Percentiles rank a stretch among this genome's conserved stretches.
Evolutionary conservation across 92 coral and sea anemone species (phyloP).

Genomic region (Palythoa grandiflora): DNA sequence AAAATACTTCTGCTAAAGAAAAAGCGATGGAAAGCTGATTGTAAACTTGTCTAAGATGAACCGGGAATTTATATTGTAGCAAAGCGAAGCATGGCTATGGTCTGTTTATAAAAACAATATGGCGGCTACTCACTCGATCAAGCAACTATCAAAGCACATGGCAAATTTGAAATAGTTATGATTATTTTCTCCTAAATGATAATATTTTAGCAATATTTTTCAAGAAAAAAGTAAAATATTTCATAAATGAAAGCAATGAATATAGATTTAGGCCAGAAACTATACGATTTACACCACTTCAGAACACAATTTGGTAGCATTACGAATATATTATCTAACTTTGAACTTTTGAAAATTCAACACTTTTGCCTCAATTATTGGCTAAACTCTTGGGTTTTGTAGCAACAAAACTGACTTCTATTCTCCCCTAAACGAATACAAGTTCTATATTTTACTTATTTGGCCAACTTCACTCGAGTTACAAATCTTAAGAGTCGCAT

Average conservation of each 20-base stretch:
- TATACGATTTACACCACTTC: neutral
- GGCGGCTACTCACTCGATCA: conserved; percentile 21
- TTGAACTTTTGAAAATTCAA: neutral
- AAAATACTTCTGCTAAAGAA: neutral
- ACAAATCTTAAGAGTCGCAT: conserved; percentile 13
- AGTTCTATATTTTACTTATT: neutral
- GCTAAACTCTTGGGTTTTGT: conserved; percentile 5
- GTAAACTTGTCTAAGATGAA: conserved; percentile 1
- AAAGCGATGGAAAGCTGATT: neutral
- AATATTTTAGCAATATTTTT: neutral
- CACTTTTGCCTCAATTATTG: neutral
- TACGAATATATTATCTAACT: conserved; percentile 31
- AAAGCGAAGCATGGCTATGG: neutral
- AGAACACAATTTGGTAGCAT: conserved; percentile 7
- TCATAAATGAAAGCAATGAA: conserved; percentile 20
- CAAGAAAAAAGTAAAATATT: conserved; percentile 3
- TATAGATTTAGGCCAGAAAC: conserved; percentile 19
- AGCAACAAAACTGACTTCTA: conserved; percentile 26
- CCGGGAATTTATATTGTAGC: neutral
- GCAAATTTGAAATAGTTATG: neutral
- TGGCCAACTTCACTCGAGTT: conserved; percentile 4
- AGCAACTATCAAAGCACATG: conserved; percentile 47
- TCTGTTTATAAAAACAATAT: conserved; percentile 47
- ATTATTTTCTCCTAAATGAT: neutral
- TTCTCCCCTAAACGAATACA: neutral